Base-by-base conservation (phyloP, 1,140 invertebrate species). In the Trissolcus basalis region DNA sequence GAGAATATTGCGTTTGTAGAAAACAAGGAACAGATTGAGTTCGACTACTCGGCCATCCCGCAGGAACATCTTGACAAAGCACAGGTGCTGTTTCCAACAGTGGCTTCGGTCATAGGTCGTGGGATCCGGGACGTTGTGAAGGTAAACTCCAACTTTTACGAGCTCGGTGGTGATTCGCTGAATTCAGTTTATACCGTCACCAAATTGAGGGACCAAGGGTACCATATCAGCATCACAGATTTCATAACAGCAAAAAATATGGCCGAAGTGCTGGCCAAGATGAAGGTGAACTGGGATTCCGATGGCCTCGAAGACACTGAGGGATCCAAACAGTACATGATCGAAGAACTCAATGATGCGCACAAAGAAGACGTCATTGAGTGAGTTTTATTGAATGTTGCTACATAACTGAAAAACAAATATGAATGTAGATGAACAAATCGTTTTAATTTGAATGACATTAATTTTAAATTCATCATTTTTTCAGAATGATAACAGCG, bases 171-270 rank as follows among this genome's bases (percentile, higher is more conserved):
- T 13, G 96, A 96, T 81, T 96, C 95, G 0, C 88, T 97, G 0
- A 96, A 96, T 82, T 95, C 94, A 0, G 92, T 96, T 36, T 93
- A 91, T 59, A 95, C 94, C 0, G 93, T 96, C 4, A 93, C 93
- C 0, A 90, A 91, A 79, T 84, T 96, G 36, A 89, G 91, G n/a
- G 93, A 96, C 50, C 91, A 92, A 80, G 94, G 94, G 65, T 95
- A 93, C 82, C 89, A 91, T 64, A 94, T 96, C 67, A 91, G 93
- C 61, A 94, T 96, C 32, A 92, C 91, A 10, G 94, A 96, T 80
- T 96, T 96, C 79, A 91, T 96, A n/a, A 90, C 90, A 0, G 92
- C 94, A 0, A 90, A 91, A 50, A 91, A 90, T 77, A 86, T 96
- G 55, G 90, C 91, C 14, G 92, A 94, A 70, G 88, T 95, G 2